Evolutionary conservation across 2,888 invertebrate species (phyloP).

Genomic region (Cecidostiba fungosa): DNA sequence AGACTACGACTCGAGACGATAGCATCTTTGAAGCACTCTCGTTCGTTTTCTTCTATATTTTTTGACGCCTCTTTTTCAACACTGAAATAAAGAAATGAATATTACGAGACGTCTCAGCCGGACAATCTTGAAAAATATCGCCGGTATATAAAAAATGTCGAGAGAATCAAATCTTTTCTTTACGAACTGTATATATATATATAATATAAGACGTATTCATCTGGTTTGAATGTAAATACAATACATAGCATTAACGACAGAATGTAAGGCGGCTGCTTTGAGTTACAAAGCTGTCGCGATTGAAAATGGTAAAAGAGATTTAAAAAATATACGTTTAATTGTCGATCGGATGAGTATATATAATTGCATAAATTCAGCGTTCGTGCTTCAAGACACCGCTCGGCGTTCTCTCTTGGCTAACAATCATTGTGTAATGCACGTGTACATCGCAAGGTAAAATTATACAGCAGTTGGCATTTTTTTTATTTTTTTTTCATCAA

Average conservation of each 20-base stretch:
- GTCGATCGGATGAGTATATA: neutral
- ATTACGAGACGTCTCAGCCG: too few relatives aligned
- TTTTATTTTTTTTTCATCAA: neutral
- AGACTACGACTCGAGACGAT: slow-evolving; percentile 77
- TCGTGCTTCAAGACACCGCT: slow-evolving; percentile 10
- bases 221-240: too few relatives aligned
- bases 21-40: slow-evolving; percentile 77
- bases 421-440: slow-evolving; percentile 15
- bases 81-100: slow-evolving; percentile 65
- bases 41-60: slow-evolving; percentile 77
- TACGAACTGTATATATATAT: too few relatives aligned
- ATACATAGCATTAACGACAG: too few relatives aligned
- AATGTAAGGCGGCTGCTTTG: too few relatives aligned
- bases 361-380: slow-evolving; percentile 3
- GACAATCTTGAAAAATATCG: too few relatives aligned
- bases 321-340: neutral
- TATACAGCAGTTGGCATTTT: neutral
- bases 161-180: too few relatives aligned
- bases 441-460: neutral
- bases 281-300: neutral
- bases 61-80: slow-evolving; percentile 78
- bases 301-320: neutral
- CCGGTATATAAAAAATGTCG: too few relatives aligned
- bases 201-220: too few relatives aligned
- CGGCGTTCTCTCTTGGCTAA: slow-evolving; percentile 23